Conservation (phyloP, 2,888 invertebrate genomes). For the Poecilus cupreus region DNA sequence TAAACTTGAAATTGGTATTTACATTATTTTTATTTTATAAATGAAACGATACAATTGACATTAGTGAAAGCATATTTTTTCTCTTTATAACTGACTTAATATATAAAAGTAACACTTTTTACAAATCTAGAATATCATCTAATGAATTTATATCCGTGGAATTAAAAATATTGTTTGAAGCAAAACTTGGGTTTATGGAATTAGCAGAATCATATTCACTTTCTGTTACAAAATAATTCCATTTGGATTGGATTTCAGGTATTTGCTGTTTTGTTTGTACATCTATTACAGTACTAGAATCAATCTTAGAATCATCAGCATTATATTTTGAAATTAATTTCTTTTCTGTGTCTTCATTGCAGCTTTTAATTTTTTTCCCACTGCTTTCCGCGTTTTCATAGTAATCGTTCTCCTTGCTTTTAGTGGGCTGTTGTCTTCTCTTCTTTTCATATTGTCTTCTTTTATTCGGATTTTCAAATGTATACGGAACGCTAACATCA, state of each 20-base stretch:
- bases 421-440: not conserved
- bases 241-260: constrained; percentile 30
- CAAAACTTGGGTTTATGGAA: not conserved
- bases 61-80: no score
- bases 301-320: not conserved
- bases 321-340: not conserved
- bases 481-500: not conserved
- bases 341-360: not conserved
- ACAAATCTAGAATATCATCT: constrained; percentile 45
- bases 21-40: no score
- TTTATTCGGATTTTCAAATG: constrained; percentile 43
- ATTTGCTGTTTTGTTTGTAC: not conserved
- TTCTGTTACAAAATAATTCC: constrained; percentile 5
- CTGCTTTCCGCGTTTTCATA: not conserved
- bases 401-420: not conserved
- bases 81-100: no score
- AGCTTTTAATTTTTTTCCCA: not conserved
- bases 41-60: no score
- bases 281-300: not conserved
- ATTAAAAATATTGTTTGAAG: constrained; percentile 25
- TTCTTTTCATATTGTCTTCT: constrained; percentile 4
- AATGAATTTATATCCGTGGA: not conserved
- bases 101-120: no score
- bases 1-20: no score
- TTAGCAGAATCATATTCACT: not conserved